Evolutionary conservation across 1,140 invertebrate genomes (phyloP), one percentile per base, ranked within the genome.

Genomic region (Melitaea cinxia): DNA sequence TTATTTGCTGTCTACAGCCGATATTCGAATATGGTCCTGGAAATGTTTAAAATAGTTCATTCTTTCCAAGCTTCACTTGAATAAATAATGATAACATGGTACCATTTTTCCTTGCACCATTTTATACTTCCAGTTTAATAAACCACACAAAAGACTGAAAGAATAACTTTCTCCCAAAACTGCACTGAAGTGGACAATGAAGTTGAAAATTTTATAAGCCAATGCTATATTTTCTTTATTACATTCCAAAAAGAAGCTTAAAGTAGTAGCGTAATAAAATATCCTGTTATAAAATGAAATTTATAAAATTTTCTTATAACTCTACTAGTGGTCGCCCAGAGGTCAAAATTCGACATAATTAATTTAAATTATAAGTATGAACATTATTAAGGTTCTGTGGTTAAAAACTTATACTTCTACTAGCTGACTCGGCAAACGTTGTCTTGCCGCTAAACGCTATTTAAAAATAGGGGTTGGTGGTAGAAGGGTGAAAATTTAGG

Each of bases 31-130:
- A 15, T 52, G 23, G 58, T 53, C 35, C 17, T 12, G 47, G 39
- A 61, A 61, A 24, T 57, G 54, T 53, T 60, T 30, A 21, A 28
- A 33, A 49, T n/a, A 39, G 24, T 61, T 53, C 33, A 57, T 57
- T 57, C 54, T 45, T 45, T 61, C 58, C 33, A 47, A 15, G 49
- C 49, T 17, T 14, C 23, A 52, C 49, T n/a, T 61, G 58, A 61
- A 61, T 53, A 61, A 61, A 61, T 61, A 61, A 61, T 39, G 47
- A 53, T 53, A 61, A 61, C 23, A 50, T 53, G 52, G 52, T 54
- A 35, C 53, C 23, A 47, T 61, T 61, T 52, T 52, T n/a, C n/a
- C n/a, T n/a, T n/a, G n/a, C n/a, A 61, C 47, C 6, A 61, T 53
- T 61, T 61, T 61, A 37, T 52, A 42, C 58, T 37, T 28, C 47